These are phyloP conservation scores for Eptatretus burgeri DNA, from an alignment of 2,113 vertebrate species.

Conservation along the genomic window DNA sequence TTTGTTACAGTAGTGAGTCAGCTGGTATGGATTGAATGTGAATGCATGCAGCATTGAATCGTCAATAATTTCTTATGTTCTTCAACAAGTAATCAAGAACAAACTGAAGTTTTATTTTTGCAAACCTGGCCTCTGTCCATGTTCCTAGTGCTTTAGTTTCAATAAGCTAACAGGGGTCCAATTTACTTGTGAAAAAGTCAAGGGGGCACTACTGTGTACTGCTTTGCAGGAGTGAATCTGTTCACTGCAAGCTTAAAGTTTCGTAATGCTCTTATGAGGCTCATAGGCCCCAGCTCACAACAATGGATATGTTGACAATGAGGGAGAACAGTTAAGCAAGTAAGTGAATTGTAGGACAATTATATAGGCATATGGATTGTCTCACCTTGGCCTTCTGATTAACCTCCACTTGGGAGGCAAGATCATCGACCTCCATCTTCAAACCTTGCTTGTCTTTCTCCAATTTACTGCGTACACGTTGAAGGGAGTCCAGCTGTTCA, in stretches of 20 bases:
- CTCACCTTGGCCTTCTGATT: conserved; percentile 26
- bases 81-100: too few relatives aligned
- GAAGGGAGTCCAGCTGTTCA: conserved; percentile 27
- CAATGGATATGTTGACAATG: not conserved
- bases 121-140: too few relatives aligned
- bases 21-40: too few relatives aligned
- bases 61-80: too few relatives aligned
- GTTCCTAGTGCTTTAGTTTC: too few relatives aligned
- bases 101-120: too few relatives aligned
- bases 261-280: not conserved
- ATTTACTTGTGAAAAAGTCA: too few relatives aligned
- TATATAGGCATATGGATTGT: not conserved
- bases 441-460: conserved; percentile 35
- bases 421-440: conserved; percentile 25
- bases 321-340: not conserved
- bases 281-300: not conserved
- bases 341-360: not conserved
- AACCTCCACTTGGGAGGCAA: conserved; percentile 19
- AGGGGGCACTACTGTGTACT: not conserved
- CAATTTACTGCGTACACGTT: conserved; percentile 23
- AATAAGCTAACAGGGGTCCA: too few relatives aligned
- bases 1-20: too few relatives aligned
- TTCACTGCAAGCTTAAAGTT: not conserved
- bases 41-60: too few relatives aligned
- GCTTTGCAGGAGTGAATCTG: not conserved